Evolutionary conservation across 2,888 invertebrate species (phyloP).

Genomic region (Escarpia spicata): DNA sequence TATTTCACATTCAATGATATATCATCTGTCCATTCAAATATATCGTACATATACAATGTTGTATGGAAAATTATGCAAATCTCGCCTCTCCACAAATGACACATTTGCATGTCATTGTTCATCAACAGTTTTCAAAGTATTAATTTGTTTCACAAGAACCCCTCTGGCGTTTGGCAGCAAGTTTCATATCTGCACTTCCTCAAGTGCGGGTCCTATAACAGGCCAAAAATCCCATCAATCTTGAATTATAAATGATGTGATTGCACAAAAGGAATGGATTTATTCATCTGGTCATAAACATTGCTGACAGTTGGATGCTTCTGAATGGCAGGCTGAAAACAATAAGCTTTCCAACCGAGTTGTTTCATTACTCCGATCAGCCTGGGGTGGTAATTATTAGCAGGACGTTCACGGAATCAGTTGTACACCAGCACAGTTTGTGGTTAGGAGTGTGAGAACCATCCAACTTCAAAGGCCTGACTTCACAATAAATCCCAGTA

Average conservation of each 20-base stretch:
- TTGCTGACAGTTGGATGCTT: not conserved
- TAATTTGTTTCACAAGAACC: not conserved
- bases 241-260: not conserved
- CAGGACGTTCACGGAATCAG: too few relatives aligned
- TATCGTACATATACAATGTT: not conserved
- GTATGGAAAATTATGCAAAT: not conserved
- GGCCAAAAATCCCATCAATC: not conserved
- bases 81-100: not conserved
- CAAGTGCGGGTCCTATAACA: not conserved
- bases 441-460: too few relatives aligned
- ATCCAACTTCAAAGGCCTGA: too few relatives aligned
- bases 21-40: not conserved
- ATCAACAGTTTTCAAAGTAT: not conserved
- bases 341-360: not conserved
- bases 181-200: not conserved
- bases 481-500: too few relatives aligned
- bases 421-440: too few relatives aligned
- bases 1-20: too few relatives aligned
- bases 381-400: too few relatives aligned
- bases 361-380: too few relatives aligned
- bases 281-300: not conserved
- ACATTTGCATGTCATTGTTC: not conserved
- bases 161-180: not conserved
- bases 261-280: not conserved
- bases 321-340: not conserved